Percentiles rank a stretch among this genome's conserved stretches.
These are phyloP conservation scores for Ornithorhynchus anatinus DNA, from an alignment of 2,113 vertebrate genomes.

Conservation along the genomic window DNA sequence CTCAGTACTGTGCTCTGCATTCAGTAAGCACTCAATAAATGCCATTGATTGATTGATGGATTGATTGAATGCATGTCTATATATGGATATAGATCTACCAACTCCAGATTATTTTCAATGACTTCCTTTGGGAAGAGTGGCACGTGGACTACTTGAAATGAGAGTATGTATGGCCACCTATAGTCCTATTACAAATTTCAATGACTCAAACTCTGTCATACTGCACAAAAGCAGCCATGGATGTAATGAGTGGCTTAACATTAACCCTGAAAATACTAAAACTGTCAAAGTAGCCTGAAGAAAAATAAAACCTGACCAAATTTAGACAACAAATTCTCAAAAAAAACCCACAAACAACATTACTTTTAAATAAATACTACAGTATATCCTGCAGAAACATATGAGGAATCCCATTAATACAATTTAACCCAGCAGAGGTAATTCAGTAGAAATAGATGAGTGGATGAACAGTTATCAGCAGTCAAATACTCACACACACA, in stretches of 20 bases:
- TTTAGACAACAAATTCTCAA: slow-evolving; percentile 10
- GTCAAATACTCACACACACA: neutral
- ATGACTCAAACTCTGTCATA: too few species aligned
- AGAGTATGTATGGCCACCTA: too few species aligned
- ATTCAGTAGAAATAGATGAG: slow-evolving; percentile 13
- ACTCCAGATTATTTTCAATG: too few species aligned
- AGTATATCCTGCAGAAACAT: neutral
- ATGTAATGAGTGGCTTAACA: neutral
- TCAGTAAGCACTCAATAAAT: too few species aligned
- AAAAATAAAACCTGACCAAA: slow-evolving; percentile 6
- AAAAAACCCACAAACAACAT: slow-evolving; percentile 16
- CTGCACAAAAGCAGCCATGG: neutral
- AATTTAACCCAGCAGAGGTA: slow-evolving; percentile 12
- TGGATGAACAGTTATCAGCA: slow-evolving; percentile 10
- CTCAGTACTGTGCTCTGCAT: too few species aligned
- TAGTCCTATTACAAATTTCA: too few species aligned
- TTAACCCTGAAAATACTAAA: neutral
- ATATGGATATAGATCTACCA: too few species aligned
- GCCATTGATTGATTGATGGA: too few species aligned
- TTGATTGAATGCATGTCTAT: too few species aligned
- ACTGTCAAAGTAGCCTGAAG: neutral
- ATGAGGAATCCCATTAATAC: neutral
- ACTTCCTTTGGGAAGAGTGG: too few species aligned
- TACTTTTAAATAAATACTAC: neutral
- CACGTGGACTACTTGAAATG: too few species aligned